These are phyloP conservation scores for Cataglyphis albicans DNA, from an alignment of 2,888 invertebrate genomes.

Conservation along the genomic window DNA sequence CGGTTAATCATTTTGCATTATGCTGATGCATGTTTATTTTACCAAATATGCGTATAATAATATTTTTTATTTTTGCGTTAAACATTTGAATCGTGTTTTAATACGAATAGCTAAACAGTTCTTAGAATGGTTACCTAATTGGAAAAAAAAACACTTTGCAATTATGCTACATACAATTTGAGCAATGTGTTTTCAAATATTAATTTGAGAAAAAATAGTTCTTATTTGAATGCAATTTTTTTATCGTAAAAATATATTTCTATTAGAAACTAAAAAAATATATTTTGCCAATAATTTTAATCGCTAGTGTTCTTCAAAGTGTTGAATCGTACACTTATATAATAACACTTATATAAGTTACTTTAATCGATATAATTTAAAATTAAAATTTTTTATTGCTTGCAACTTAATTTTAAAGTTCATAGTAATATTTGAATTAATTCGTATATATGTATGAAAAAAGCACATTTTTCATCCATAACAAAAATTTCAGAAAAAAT, in stretches of 20 bases:
- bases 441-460: neutral
- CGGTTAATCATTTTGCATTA: conserved; percentile 7
- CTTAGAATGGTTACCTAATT: conserved; percentile 7
- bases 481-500: neutral
- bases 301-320: neutral
- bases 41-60: conserved; percentile 3
- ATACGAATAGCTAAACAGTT: neutral
- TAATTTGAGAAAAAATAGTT: neutral
- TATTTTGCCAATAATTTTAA: neutral
- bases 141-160: neutral
- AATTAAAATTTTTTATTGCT: neutral
- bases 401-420: neutral
- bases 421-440: neutral
- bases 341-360: neutral
- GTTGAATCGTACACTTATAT: neutral
- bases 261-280: conserved; percentile 8
- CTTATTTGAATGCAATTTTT: neutral
- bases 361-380: neutral
- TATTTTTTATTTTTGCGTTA: neutral
- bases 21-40: conserved; percentile 47
- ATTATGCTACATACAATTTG: conserved; percentile 10
- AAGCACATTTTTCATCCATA: neutral
- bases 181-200: neutral
- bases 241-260: neutral
- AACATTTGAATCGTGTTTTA: neutral